These are phyloP conservation scores for Diadema setosum DNA, from an alignment of 35 echinoderm and acorn worm genomes.

Conservation along the genomic window DNA sequence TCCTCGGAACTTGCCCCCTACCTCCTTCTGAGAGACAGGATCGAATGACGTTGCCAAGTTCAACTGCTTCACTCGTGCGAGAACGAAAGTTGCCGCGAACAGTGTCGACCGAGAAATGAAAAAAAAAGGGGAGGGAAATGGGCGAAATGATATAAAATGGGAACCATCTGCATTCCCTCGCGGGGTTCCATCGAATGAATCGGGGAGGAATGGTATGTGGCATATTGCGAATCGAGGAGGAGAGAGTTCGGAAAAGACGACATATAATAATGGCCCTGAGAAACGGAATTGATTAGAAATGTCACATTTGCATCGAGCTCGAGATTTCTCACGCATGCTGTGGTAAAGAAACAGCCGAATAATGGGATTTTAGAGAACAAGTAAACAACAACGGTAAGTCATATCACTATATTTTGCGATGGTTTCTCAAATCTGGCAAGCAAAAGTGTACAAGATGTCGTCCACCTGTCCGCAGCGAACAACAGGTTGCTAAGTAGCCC, in stretches of 20 bases:
- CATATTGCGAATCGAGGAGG: neutral
- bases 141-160: slow-evolving; percentile 14
- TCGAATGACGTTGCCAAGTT: neutral
- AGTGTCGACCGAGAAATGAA: neutral
- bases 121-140: neutral
- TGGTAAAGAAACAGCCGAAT: too few relatives aligned
- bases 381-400: too few relatives aligned
- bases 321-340: too few relatives aligned
- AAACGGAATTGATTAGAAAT: slow-evolving; percentile 18
- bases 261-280: neutral
- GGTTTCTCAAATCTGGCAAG: too few relatives aligned
- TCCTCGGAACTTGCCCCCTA: too few relatives aligned
- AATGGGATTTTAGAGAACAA: too few relatives aligned
- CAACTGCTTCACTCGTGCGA: neutral
- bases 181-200: neutral
- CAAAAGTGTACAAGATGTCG: too few relatives aligned
- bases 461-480: too few relatives aligned
- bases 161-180: neutral
- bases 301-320: neutral
- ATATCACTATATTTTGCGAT: too few relatives aligned
- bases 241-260: too few relatives aligned
- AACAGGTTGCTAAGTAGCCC: too few relatives aligned
- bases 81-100: neutral
- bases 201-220: neutral
- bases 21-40: neutral